Conservation (phyloP, 2,797 vertebrate species). For the Sarcophilus harrisii region DNA sequence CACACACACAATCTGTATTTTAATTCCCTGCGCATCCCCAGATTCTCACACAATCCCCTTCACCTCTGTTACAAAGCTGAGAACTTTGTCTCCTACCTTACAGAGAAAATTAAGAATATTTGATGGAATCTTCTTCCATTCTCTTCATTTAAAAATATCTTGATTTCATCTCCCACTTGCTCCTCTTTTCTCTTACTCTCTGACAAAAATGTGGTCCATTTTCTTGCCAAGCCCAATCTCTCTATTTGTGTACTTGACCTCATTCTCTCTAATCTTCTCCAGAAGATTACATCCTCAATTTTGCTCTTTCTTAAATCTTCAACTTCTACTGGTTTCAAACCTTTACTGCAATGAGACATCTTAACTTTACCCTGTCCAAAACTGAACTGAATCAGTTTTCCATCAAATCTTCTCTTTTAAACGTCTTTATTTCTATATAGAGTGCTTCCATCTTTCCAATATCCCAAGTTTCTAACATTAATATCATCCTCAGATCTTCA, state of each 20-base stretch:
- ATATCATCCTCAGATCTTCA: not conserved
- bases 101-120: not conserved
- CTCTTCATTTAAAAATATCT: not conserved
- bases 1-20: not conserved
- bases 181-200: not conserved
- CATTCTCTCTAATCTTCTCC: not conserved
- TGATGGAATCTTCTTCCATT: no score
- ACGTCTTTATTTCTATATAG: not conserved
- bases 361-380: not conserved
- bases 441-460: not conserved
- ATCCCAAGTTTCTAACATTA: not conserved
- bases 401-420: not conserved
- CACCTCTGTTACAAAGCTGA: not conserved
- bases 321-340: not conserved
- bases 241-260: not conserved
- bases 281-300: not conserved
- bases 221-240: not conserved
- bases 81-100: not conserved
- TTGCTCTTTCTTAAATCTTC: not conserved
- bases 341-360: no score
- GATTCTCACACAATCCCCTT: not conserved
- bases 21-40: not conserved
- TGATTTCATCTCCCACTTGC: not conserved
- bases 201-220: not conserved
- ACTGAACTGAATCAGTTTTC: not conserved